Percentiles rank a stretch among this genome's conserved stretches.
phyloP scores from a whole-genome alignment of 1,140 invertebrate species.

The Zaprionus inermis region DNA sequence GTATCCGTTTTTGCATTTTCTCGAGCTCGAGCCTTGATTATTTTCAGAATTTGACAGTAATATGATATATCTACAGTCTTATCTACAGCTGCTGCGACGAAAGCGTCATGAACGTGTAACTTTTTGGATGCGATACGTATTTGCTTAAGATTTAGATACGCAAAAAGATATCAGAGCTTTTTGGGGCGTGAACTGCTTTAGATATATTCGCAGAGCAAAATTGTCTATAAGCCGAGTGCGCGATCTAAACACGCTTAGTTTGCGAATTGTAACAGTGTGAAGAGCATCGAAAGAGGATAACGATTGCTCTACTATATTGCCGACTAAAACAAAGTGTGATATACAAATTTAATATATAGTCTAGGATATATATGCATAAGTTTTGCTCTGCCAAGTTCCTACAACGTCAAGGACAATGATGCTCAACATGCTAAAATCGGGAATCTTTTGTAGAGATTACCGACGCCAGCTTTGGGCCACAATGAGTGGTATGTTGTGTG shows the following conservation, averaged over 20 bases:
- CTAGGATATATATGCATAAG: constrained; percentile 6
- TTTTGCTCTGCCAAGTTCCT: not conserved
- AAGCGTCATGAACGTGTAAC: not conserved
- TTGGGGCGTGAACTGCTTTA: constrained; percentile 36
- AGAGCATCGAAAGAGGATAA: constrained; percentile 65
- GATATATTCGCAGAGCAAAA: constrained; percentile 5
- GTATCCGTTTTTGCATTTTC: no score
- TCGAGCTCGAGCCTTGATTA: no score
- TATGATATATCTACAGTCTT: not conserved
- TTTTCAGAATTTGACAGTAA: no score
- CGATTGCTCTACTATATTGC: constrained; percentile 23
- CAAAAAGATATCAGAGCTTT: constrained; percentile 8
- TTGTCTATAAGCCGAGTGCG: constrained; percentile 1
- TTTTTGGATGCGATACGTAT: constrained; percentile 47
- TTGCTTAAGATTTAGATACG: constrained; percentile 68
- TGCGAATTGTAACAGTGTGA: constrained; percentile 4
- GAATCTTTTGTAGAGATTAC: constrained; percentile 60
- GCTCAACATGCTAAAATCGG: constrained; percentile 55
- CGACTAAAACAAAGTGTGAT: constrained; percentile 50
- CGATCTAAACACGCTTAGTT: constrained; percentile 1
- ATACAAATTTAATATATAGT: constrained; percentile 22
- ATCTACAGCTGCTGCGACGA: not conserved
- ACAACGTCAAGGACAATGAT: constrained; percentile 37
- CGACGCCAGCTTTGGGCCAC: constrained; percentile 67
- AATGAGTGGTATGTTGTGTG: constrained; percentile 66